These are phyloP conservation scores for Rhamnusium bicolor DNA, from an alignment of 2,888 invertebrate genomes.

Conservation along the genomic window DNA sequence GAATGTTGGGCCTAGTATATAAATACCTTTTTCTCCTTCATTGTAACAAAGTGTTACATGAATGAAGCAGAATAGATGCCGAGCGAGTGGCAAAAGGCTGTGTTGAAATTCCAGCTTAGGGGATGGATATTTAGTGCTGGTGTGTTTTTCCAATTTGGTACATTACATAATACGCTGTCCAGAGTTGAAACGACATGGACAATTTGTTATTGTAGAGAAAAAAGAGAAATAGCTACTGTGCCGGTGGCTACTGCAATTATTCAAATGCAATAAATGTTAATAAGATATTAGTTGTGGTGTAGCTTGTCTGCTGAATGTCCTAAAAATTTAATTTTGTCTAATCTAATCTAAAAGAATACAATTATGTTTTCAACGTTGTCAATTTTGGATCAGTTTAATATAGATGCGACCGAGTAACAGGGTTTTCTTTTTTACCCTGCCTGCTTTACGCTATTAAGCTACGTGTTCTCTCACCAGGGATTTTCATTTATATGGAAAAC, in stretches of 20 bases:
- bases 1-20: too few species aligned
- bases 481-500: conserved; percentile 40
- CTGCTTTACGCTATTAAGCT: conserved; percentile 19
- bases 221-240: background rate
- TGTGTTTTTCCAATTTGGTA: background rate
- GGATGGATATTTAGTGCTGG: background rate
- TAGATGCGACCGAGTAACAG: conserved; percentile 19
- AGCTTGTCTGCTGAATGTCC: too few species aligned
- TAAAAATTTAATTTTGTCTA: background rate
- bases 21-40: too few species aligned
- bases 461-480: conserved; percentile 12
- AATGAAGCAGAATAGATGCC: background rate
- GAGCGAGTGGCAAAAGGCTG: background rate
- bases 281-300: background rate
- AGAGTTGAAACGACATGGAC: background rate
- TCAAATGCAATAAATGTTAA: background rate
- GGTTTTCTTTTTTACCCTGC: conserved; percentile 10
- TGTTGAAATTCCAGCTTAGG: background rate
- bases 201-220: background rate
- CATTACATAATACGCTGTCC: background rate
- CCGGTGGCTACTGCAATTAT: background rate
- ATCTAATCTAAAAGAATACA: background rate
- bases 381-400: conserved; percentile 16
- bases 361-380: background rate
- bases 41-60: too few species aligned